Base-by-base conservation (phyloP, 1,140 invertebrate genomes). In the Arctopsyche grandis region DNA sequence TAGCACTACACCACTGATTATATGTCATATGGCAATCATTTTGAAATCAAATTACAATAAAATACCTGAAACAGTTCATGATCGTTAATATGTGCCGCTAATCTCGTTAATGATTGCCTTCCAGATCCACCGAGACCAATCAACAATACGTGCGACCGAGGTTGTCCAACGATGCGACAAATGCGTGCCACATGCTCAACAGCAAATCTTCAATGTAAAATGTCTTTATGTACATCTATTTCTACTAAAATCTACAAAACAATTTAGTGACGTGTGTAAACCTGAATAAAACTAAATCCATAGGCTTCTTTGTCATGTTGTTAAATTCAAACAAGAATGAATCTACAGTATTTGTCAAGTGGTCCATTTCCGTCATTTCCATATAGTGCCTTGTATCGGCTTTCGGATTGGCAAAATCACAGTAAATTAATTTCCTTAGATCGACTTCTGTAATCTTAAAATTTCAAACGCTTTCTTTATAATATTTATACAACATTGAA, bases 231-330 rank as follows among this genome's bases (percentile, higher is more conserved):
- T 21, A 60, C 7, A 21, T 44, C 10, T 73, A 38, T 38, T 1
- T 38, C 46, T 19, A 52, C 0, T 44, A 14, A 48, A 73, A 48
- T 73, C 29, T 24, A 16, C 10, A 1, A 16, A 16, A 12, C 60
- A 22, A 29, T 24, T 66, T 21, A 29, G 4, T 19, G 10, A 76
- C 52, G 19, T 43, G 60, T 43, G 14, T n/a, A 44, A 86, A 94
- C 94, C 93, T 94, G 86, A 99, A 99, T 24, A 99, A 88, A 3
- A 99, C 97, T 60, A 99, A 89, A 89, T 97, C 96, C 97, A 99
- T 99, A 0, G 97, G 97, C 84, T 98, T 98, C 85, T 98, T 99
- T 21, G 95, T 96, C 93, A 99, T 96, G 78, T 97, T 95, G 85
- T 99, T 99, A 83, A 94, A 99, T 85, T 99, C 97, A 0, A 93